Evolutionary conservation across 2,113 vertebrate species (phyloP).

Genomic region (Laticauda colubrina): DNA sequence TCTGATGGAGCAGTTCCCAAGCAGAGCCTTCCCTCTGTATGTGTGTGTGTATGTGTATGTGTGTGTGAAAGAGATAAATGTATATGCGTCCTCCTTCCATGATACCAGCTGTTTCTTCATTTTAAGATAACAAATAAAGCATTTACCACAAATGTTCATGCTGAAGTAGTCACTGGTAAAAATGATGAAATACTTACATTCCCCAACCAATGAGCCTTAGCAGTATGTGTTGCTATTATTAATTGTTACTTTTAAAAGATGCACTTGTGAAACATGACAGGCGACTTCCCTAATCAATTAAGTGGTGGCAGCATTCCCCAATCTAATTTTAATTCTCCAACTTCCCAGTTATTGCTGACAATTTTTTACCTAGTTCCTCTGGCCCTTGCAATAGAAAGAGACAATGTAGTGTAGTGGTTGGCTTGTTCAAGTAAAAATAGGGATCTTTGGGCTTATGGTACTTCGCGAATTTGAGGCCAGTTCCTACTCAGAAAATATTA

Average conservation of each 20-base stretch:
- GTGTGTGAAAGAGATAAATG: not conserved
- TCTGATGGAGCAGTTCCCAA: not conserved
- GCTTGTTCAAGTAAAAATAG: not conserved
- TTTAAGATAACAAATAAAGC: conserved; percentile 11
- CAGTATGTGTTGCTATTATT: conserved; percentile 20
- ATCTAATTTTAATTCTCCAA: not conserved
- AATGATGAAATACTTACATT: conserved; percentile 29
- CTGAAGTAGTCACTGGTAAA: conserved; percentile 1
- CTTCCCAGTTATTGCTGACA: not conserved
- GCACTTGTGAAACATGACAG: conserved; percentile 14
- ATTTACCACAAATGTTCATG: not conserved
- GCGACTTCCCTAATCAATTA: conserved; percentile 31
- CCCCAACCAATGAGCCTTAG: conserved; percentile 26
- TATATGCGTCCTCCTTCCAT: not conserved
- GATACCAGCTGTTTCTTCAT: not conserved
- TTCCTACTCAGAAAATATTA: not conserved
- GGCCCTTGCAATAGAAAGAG: not conserved
- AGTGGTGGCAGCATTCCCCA: not conserved
- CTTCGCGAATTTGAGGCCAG: not conserved
- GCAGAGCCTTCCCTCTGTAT: too few species aligned
- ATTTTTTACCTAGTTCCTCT: not conserved
- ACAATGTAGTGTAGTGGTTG: not conserved
- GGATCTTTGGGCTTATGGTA: not conserved
- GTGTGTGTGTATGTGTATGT: not conserved
- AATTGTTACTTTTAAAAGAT: conserved; percentile 34